phyloP scores from a whole-genome alignment of 1,140 invertebrate genomes.

The Achatina immaculata region DNA sequence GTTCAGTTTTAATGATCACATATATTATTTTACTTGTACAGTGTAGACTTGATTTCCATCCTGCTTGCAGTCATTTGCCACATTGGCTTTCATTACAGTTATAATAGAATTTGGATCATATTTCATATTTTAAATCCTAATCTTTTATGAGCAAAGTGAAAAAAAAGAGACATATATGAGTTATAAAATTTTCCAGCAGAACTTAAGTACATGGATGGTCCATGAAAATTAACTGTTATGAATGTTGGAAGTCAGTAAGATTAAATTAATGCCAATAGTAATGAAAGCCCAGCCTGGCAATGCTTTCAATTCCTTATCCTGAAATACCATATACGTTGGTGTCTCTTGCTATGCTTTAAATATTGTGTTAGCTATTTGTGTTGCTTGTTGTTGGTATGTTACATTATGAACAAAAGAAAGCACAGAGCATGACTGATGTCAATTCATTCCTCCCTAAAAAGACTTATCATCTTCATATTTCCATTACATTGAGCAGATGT shows the following conservation, averaged over 20 bases:
- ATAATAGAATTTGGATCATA: not conserved
- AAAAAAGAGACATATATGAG: not conserved
- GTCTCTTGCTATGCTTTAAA: not conserved
- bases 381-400: not conserved
- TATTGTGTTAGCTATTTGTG: not conserved
- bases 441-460: not conserved
- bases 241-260: no score
- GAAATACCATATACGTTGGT: not conserved
- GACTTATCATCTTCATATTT: not conserved
- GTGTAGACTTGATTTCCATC: conserved; percentile 13
- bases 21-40: not conserved
- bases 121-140: not conserved
- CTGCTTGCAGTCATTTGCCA: not conserved
- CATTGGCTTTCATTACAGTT: not conserved
- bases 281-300: not conserved
- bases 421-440: not conserved
- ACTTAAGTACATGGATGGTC: no score
- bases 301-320: not conserved
- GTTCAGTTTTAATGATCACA: not conserved
- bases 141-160: not conserved
- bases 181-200: no score
- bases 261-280: no score
- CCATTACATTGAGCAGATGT: no score
- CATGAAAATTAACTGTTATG: no score
- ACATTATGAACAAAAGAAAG: not conserved